A percentile compares a stretch with the other conserved stretches of the same genome.
Evolutionary conservation across 2,113 vertebrate species (phyloP).

Genomic region (Eulemur rufifrons): DNA sequence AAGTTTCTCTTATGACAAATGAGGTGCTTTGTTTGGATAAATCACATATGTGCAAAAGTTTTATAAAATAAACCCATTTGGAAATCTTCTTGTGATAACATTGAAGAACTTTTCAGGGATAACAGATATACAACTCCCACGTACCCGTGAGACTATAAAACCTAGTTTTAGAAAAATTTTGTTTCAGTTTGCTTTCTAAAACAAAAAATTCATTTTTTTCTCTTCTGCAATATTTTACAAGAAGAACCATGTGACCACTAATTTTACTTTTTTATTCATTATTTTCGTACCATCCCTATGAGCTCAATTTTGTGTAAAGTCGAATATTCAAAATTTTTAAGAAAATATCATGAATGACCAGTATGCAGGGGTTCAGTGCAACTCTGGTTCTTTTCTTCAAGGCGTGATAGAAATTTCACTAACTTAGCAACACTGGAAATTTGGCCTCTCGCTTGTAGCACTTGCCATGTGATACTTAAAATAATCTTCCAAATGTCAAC

Average conservation of each 20-base stretch:
- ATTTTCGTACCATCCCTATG: not conserved
- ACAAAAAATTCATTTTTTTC: not conserved
- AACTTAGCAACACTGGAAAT: not conserved
- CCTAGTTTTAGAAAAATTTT: not conserved
- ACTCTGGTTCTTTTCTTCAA: constrained; percentile 25
- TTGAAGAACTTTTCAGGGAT: not conserved
- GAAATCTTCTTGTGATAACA: not conserved
- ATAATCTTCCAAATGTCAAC: constrained; percentile 68
- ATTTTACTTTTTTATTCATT: constrained; percentile 18
- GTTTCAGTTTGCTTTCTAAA: constrained; percentile 8
- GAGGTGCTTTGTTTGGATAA: constrained; percentile 6
- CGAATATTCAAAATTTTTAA: not conserved
- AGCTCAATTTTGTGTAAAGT: constrained; percentile 24
- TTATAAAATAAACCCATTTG: not conserved
- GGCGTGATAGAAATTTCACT: not conserved
- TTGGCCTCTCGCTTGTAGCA: not conserved
- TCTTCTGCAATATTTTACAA: not conserved
- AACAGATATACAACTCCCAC: not conserved
- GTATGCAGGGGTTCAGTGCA: not conserved
- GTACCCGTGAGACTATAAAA: not conserved
- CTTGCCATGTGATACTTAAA: constrained; percentile 59
- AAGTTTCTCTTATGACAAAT: not conserved
- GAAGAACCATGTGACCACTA: not conserved
- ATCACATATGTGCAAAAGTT: not conserved
- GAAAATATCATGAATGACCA: not conserved